Percentiles rank a stretch among this genome's conserved stretches.
phyloP scores from a whole-genome alignment of 2,888 invertebrate genomes.

The Thereva nobilitata region DNA sequence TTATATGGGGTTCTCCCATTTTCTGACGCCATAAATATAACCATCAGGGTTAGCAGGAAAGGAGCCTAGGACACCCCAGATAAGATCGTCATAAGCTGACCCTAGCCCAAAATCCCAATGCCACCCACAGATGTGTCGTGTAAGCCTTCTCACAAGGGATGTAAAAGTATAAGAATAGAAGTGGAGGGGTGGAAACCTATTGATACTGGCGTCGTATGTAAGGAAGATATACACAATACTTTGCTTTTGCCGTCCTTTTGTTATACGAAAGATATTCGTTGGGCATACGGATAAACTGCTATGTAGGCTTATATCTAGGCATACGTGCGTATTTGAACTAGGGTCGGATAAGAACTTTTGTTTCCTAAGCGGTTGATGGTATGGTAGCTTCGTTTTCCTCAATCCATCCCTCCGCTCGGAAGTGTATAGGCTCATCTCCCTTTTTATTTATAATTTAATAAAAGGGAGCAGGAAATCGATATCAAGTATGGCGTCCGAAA shows the following conservation, averaged over 20 bases:
- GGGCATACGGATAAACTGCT: neutral
- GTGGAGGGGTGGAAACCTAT: constrained; percentile 19
- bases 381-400: constrained; percentile 18
- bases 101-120: constrained; percentile 35
- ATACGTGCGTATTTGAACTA: constrained; percentile 12
- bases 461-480: constrained; percentile 37
- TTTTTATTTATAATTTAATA: constrained; percentile 37
- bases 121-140: constrained; percentile 24
- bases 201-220: constrained; percentile 21
- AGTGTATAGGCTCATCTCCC: constrained; percentile 30
- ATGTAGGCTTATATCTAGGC: constrained; percentile 4
- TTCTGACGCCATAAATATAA: neutral
- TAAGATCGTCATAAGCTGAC: constrained; percentile 40
- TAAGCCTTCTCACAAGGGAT: constrained; percentile 14
- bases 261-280: constrained; percentile 10
- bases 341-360: constrained; percentile 39
- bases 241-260: neutral
- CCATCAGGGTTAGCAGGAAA: constrained; percentile 26
- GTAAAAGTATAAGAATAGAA: constrained; percentile 8
- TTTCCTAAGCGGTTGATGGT: constrained; percentile 31
- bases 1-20: neutral
- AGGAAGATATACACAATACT: constrained; percentile 23
- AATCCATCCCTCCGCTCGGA: constrained; percentile 16
- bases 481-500: constrained; percentile 37
- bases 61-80: constrained; percentile 29